These are phyloP conservation scores for Spinibarbus caldwelli DNA, from an alignment of 2,797 vertebrate genomes.

Conservation along the genomic window DNA sequence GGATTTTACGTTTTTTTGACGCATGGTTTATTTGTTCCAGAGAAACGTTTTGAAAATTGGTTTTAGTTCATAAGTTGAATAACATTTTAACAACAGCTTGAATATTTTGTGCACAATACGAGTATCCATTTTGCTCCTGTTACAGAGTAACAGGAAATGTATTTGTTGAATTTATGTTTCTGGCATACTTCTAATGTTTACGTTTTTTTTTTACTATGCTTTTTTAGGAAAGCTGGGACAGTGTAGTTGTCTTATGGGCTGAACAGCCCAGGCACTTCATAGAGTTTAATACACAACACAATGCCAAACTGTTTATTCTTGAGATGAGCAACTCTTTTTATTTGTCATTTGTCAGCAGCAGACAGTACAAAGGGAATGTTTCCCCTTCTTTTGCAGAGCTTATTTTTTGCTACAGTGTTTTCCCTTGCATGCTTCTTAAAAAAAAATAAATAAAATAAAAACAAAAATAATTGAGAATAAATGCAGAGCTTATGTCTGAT, in stretches of 20 bases:
- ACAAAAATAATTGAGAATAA: neutral
- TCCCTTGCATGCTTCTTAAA: constrained; percentile 21
- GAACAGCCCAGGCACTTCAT: constrained; percentile 1
- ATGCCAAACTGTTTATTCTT: constrained; percentile 10
- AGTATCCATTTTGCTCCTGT: neutral
- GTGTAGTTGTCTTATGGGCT: neutral
- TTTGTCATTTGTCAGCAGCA: neutral
- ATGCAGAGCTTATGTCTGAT: neutral
- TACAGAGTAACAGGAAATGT: neutral
- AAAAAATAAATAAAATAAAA: too few relatives aligned
- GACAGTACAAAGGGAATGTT: neutral
- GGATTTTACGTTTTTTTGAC: neutral
- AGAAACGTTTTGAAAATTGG: neutral
- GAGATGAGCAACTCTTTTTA: neutral
- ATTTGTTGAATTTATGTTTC: constrained; percentile 25
- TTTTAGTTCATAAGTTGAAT: constrained; percentile 8
- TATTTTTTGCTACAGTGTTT: constrained; percentile 3
- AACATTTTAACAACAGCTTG: neutral
- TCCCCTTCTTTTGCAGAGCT: constrained; percentile 13
- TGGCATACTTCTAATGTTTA: constrained; percentile 25
- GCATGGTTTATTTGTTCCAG: neutral
- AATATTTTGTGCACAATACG: neutral
- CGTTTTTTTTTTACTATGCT: constrained; percentile 19
- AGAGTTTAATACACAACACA: neutral
- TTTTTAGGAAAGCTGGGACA: constrained; percentile 17